These are phyloP conservation scores for Tetraneura akinire DNA, from an alignment of 1,140 invertebrate genomes.

Conservation along the genomic window DNA sequence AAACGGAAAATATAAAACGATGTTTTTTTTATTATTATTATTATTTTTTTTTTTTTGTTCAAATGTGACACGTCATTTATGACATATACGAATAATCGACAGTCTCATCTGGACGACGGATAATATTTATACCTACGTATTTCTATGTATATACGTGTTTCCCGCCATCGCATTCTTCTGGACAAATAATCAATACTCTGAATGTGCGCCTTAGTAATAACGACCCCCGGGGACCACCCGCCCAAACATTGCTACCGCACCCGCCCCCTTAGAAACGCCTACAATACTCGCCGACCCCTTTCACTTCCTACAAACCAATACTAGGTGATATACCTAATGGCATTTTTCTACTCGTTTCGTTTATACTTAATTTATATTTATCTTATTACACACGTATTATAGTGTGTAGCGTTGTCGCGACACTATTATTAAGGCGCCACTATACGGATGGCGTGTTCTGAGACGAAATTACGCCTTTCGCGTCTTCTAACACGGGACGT, in stretches of 20 bases:
- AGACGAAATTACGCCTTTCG: too few relatives aligned
- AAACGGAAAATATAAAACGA: too few relatives aligned
- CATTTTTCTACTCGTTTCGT: not conserved
- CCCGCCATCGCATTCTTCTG: conserved; percentile 45
- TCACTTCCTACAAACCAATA: not conserved
- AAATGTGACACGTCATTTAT: too few relatives aligned
- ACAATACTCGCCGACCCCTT: not conserved
- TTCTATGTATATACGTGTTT: not conserved
- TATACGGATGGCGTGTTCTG: too few relatives aligned
- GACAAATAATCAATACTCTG: conserved; percentile 47
- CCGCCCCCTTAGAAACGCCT: conserved; percentile 23
- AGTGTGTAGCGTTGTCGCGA: not conserved
- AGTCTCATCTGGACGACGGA: conserved; percentile 2
- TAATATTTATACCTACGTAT: conserved; percentile 8
- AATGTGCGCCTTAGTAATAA: conserved; percentile 50
- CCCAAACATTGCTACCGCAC: not conserved
- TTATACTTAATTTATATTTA: not conserved
- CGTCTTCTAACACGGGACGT: too few relatives aligned
- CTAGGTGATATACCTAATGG: not conserved
- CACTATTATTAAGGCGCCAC: too few relatives aligned
- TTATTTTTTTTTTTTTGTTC: too few relatives aligned
- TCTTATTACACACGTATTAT: not conserved
- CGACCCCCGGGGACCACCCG: conserved; percentile 35
- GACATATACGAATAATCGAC: not conserved
- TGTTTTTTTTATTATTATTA: too few relatives aligned